Conservation (phyloP, 2,888 invertebrate genomes). For the Brenthis hecate region DNA sequence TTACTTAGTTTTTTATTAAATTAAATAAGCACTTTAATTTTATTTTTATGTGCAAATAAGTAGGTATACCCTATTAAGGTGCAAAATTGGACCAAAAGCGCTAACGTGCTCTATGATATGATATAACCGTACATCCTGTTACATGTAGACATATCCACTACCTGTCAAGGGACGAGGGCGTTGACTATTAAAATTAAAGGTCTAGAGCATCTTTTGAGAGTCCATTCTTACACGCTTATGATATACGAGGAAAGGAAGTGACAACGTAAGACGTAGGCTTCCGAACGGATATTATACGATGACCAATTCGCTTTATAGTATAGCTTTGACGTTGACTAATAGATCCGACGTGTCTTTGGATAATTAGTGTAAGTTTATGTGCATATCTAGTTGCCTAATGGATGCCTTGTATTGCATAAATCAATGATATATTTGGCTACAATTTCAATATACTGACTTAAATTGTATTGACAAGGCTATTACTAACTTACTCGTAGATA, state of each 20-base stretch:
- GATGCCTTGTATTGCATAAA: conserved; percentile 25
- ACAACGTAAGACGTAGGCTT: conserved; percentile 36
- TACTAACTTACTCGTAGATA: background rate
- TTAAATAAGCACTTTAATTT: no score
- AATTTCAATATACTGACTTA: conserved; percentile 19
- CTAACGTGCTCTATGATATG: no score
- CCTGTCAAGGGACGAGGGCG: no score
- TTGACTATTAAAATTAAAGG: background rate
- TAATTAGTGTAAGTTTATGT: conserved; percentile 39
- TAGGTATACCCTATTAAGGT: no score
- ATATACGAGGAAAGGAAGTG: conserved; percentile 26
- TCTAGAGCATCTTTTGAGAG: background rate
- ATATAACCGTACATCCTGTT: no score
- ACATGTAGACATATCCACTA: no score
- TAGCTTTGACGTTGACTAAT: conserved; percentile 41
- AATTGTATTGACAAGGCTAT: conserved; percentile 4
- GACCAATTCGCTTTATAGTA: conserved; percentile 37
- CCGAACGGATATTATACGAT: conserved; percentile 41
- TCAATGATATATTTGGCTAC: conserved; percentile 26
- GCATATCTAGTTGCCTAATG: conserved; percentile 28
- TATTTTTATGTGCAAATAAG: no score
- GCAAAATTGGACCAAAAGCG: no score
- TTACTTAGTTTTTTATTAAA: no score
- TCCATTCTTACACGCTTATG: conserved; percentile 11
- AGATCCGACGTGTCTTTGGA: conserved; percentile 40